phyloP scores from a whole-genome alignment of 2,113 vertebrate species.

The Hemiprocne comata region DNA sequence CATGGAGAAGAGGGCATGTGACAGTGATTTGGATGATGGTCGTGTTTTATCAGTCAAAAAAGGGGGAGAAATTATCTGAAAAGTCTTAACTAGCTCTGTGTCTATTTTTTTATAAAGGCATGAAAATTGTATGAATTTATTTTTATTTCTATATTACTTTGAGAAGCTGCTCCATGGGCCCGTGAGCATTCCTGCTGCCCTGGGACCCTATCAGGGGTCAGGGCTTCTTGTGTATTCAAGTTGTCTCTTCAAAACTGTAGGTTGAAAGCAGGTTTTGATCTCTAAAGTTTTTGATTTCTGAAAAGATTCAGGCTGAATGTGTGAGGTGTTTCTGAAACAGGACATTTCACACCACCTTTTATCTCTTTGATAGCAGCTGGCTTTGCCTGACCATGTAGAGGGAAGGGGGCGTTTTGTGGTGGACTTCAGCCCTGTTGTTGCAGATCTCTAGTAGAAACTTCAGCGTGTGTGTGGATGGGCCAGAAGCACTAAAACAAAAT shows the following conservation, averaged over 20 bases:
- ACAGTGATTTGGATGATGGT: not conserved
- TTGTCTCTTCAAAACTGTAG: not conserved
- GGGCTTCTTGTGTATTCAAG: not conserved
- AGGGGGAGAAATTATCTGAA: not conserved
- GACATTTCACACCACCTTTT: not conserved
- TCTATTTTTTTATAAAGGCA: not conserved
- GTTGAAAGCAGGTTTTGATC: not conserved
- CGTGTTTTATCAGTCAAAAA: not conserved
- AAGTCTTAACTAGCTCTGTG: not conserved
- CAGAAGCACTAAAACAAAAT: not conserved
- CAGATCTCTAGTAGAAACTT: not conserved
- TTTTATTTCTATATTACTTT: not conserved
- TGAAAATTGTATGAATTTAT: not conserved
- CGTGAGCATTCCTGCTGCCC: rapidly evolving
- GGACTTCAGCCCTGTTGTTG: not conserved
- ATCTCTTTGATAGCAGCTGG: not conserved
- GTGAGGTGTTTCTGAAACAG: not conserved
- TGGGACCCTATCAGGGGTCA: rapidly evolving
- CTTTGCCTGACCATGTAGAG: not conserved
- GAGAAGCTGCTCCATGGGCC: rapidly evolving
- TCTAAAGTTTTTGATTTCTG: not conserved
- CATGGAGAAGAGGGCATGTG: not conserved
- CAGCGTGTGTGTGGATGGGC: not conserved
- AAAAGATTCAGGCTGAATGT: not conserved
- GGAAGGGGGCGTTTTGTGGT: not conserved